Evolutionary conservation across 2,797 vertebrate species (phyloP).

Genomic region (Neopelma chrysocephalum): DNA sequence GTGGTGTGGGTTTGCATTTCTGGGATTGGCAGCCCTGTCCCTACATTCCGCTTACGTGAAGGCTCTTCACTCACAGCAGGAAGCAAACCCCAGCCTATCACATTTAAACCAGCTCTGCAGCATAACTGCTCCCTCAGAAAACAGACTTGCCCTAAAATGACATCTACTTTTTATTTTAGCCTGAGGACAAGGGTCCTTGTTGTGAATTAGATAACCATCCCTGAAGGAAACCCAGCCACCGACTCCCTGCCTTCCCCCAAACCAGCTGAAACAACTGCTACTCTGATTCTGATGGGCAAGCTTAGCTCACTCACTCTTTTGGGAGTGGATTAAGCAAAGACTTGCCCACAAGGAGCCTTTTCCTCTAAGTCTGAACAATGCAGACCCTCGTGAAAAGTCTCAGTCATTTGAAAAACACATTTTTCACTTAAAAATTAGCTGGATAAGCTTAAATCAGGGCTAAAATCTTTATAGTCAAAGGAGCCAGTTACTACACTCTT

Average conservation of each 20-base stretch:
- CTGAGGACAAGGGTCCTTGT: not conserved
- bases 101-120: not conserved
- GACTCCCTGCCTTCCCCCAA: not conserved
- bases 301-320: not conserved
- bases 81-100: not conserved
- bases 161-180: not conserved
- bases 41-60: fast-evolving
- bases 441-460: not conserved
- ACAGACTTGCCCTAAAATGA: not conserved
- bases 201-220: not conserved
- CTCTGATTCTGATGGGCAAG: not conserved
- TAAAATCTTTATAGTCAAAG: not conserved
- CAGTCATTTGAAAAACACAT: not conserved
- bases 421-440: not conserved
- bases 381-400: not conserved
- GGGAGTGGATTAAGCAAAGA: not conserved
- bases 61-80: not conserved
- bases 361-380: not conserved
- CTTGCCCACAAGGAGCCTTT: not conserved
- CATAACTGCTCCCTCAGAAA: not conserved
- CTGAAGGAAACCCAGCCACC: not conserved
- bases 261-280: not conserved
- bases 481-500: not conserved
- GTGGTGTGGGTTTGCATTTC: not conserved
- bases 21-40: not conserved